A percentile compares a stretch with the other conserved stretches of the same genome.
Conservation (phyloP, 2,888 invertebrate genomes). For the Athalia cordata region DNA sequence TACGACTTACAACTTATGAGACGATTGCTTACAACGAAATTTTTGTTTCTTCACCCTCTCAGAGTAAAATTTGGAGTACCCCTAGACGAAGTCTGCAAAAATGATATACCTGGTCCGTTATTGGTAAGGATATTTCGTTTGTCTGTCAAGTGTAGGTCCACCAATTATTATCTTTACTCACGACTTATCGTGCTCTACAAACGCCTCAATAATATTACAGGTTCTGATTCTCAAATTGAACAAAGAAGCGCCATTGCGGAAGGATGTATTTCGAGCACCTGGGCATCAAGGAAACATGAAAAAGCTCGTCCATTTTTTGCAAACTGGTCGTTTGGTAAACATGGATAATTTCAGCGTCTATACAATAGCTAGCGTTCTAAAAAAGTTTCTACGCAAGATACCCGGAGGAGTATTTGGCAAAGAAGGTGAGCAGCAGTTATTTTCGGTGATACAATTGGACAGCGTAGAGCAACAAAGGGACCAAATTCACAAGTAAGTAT, state of each 20-base stretch:
- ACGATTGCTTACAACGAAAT: not conserved
- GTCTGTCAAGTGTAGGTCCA: not conserved
- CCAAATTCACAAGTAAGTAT: slow-evolving; percentile 90
- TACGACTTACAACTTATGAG: no score
- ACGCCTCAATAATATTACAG: slow-evolving; percentile 72
- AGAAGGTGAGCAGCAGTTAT: slow-evolving; percentile 92
- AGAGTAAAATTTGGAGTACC: slow-evolving; percentile 95
- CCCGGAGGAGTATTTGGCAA: slow-evolving; percentile 97
- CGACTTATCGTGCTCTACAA: not conserved
- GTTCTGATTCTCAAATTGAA: slow-evolving; percentile 94
- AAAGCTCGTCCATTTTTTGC: slow-evolving; percentile 92
- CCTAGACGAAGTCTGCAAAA: slow-evolving; percentile 94
- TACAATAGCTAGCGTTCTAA: slow-evolving; percentile 98
- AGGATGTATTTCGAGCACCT: slow-evolving; percentile 96
- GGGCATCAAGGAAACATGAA: slow-evolving; percentile 97
- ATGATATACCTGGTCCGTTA: slow-evolving; percentile 94
- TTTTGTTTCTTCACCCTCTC: slow-evolving; percentile 30
- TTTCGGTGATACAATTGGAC: slow-evolving; percentile 89
- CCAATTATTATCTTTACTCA: not conserved
- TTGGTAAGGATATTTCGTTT: slow-evolving; percentile 77
- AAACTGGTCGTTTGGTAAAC: slow-evolving; percentile 91
- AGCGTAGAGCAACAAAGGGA: slow-evolving; percentile 90
- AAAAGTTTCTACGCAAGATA: slow-evolving; percentile 97
- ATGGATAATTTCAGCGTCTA: slow-evolving; percentile 97
- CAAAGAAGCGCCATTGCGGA: slow-evolving; percentile 94